Evolutionary conservation across 2,113 vertebrate genomes (phyloP), one percentile per base, ranked within the genome.

Genomic region (Podocnemis expansa): DNA sequence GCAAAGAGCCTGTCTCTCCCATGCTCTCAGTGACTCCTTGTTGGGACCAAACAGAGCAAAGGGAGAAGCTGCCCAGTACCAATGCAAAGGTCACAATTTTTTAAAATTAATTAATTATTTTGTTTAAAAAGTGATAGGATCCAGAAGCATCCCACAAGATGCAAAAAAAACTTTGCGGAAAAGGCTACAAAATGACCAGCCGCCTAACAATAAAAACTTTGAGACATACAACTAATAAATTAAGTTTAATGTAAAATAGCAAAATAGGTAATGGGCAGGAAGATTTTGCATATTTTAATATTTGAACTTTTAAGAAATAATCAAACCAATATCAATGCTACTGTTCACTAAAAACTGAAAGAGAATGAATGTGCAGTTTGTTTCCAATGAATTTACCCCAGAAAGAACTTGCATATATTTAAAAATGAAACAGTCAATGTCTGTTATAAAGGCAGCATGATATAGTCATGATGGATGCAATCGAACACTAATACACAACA

Each of bases 401-500:
- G 25, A 90, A 43, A 95, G 67, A 29, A 79, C 24, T 76, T 4
- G 25, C 11, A 31, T 29, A 17, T 82, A 29, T 19, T 92, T 56
- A 80, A 43, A 95, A 92, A 92, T 16, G 17, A 85, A 93, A 97
- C 29, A 51, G 24, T 54, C 49, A 91, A 94, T 47, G 88, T 88
- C 45, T 94, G 83, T 97, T 94, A 96, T 10, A 97, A 98, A 97
- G 95, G 93, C 90, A 98, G 80, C 80, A 92, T 85, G 90, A 95
- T 97, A 78, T 84, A 93, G 80, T 85, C 67, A 95, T 91, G 92
- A 95, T n/a, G 95, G 91, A 94, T 96, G 93, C 93, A 97, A 87
- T 47, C 4, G 21, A 70, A 34, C 93, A 88, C 97, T 97, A 97
- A 94, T 80, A 95, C 76, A 89, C 84, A 98, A 98, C 97, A 98